phyloP scores from a whole-genome alignment of 2,888 invertebrate species.

The Urechis unicinctus region DNA sequence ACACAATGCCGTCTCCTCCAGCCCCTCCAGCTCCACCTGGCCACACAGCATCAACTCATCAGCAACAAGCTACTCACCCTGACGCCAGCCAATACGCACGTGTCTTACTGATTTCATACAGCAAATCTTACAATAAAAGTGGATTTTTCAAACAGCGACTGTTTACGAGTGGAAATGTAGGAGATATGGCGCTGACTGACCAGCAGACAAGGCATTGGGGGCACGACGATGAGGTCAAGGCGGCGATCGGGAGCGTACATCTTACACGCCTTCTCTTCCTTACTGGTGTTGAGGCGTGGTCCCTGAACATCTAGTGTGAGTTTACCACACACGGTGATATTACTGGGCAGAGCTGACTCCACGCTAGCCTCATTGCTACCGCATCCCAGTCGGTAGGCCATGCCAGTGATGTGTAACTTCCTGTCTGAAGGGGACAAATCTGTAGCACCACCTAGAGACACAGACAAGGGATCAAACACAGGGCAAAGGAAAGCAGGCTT shows the following conservation, averaged over 20 bases:
- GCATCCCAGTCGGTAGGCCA: constrained; percentile 60
- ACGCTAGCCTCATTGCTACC: neutral
- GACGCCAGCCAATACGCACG: too few relatives aligned
- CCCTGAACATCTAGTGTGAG: constrained; percentile 54
- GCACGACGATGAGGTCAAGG: constrained; percentile 68
- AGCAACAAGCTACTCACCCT: too few relatives aligned
- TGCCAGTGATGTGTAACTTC: constrained; percentile 66
- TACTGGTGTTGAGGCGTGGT: constrained; percentile 55
- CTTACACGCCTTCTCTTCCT: constrained; percentile 54
- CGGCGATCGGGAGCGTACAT: constrained; percentile 62
- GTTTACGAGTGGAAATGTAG: too few relatives aligned
- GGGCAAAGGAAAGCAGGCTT: too few relatives aligned
- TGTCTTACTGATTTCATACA: too few relatives aligned
- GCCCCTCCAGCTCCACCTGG: constrained; percentile 68
- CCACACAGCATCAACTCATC: neutral
- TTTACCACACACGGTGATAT: constrained; percentile 13
- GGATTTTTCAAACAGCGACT: too few relatives aligned
- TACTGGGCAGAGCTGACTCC: neutral
- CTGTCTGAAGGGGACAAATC: constrained; percentile 71
- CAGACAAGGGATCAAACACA: too few relatives aligned
- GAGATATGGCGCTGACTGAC: constrained; percentile 47
- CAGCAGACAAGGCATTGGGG: constrained; percentile 76
- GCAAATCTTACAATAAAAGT: too few relatives aligned
- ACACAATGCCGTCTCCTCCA: constrained; percentile 63
- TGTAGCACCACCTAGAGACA: too few relatives aligned